phyloP scores from a whole-genome alignment of 2,113 vertebrate genomes.

The Gambusia holbrooki region DNA sequence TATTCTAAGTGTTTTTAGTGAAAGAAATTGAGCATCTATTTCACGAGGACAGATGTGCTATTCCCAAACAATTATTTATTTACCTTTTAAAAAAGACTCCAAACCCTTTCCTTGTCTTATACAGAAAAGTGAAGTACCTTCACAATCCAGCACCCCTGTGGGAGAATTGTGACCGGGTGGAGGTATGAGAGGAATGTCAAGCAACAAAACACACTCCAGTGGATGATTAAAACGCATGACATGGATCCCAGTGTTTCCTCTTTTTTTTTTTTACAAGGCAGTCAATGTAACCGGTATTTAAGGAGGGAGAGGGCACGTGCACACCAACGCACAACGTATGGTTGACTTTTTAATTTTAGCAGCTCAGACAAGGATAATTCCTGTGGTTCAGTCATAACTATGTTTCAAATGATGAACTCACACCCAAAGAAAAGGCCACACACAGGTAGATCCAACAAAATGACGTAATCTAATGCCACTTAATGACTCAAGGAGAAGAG shows the following conservation, averaged over 20 bases:
- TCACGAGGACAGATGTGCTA: no score
- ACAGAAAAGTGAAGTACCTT: conserved; percentile 41
- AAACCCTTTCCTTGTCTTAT: conserved; percentile 17
- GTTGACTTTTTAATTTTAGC: neutral
- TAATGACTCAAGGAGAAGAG: conserved; percentile 6
- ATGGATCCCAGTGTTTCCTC: neutral
- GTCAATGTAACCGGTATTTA: conserved; percentile 1
- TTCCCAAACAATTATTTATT: neutral
- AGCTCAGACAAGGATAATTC: neutral
- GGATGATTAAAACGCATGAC: conserved; percentile 29
- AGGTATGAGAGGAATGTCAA: conserved; percentile 68
- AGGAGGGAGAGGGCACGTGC: neutral
- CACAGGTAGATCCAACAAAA: neutral
- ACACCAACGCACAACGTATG: neutral
- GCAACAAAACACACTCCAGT: conserved; percentile 27
- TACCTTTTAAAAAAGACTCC: neutral
- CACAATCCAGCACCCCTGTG: conserved; percentile 50
- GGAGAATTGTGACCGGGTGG: conserved; percentile 60
- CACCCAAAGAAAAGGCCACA: neutral
- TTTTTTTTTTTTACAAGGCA: neutral
- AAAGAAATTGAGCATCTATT: neutral
- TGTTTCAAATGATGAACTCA: neutral
- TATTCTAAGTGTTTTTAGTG: neutral
- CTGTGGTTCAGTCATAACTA: neutral
- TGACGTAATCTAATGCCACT: conserved; percentile 20